These are phyloP conservation scores for Caenorhabditis angaria DNA, from an alignment of 2,888 invertebrate species.

Conservation along the genomic window DNA sequence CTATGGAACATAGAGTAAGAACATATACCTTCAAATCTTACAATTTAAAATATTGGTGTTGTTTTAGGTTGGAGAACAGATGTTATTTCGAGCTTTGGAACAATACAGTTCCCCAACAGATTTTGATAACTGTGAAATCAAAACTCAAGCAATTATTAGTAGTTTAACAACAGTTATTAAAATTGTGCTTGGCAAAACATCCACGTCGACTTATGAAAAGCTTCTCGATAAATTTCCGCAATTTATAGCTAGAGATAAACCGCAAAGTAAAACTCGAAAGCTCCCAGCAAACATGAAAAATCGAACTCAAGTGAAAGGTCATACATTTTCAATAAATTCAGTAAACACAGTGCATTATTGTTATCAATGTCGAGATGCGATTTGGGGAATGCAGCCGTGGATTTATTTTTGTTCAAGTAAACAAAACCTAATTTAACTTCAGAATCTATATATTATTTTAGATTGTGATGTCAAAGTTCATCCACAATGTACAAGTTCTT, in stretches of 20 bases:
- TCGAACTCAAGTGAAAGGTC: conserved; percentile 78
- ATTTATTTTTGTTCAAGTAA: conserved; percentile 92
- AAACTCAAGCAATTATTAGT: conserved; percentile 80
- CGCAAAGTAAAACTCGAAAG: conserved; percentile 70
- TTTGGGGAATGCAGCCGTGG: conserved; percentile 95
- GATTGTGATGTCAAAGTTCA: conserved; percentile 89
- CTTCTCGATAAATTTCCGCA: conserved; percentile 82
- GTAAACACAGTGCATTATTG: conserved; percentile 90
- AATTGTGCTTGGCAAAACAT: conserved; percentile 65
- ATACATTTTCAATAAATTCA: conserved; percentile 87
- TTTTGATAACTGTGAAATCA: conserved; percentile 79
- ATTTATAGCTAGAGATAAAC: conserved; percentile 86
- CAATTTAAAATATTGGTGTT: neutral
- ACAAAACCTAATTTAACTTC: conserved; percentile 1
- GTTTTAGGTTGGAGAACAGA: conserved; percentile 62
- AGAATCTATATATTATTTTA: conserved; percentile 72
- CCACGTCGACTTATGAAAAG: conserved; percentile 70
- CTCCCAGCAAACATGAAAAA: conserved; percentile 46
- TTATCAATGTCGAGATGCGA: conserved; percentile 88
- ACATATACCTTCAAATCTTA: neutral
- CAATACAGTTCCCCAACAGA: conserved; percentile 72
- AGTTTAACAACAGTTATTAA: conserved; percentile 85
- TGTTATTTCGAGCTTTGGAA: conserved; percentile 63
- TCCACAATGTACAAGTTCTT: conserved; percentile 82
- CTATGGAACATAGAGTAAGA: conserved; percentile 39